Conservation (phyloP, 37 sponge, comb jelly and placozoan genomes). For the Chondrilla cf. caribensis region DNA sequence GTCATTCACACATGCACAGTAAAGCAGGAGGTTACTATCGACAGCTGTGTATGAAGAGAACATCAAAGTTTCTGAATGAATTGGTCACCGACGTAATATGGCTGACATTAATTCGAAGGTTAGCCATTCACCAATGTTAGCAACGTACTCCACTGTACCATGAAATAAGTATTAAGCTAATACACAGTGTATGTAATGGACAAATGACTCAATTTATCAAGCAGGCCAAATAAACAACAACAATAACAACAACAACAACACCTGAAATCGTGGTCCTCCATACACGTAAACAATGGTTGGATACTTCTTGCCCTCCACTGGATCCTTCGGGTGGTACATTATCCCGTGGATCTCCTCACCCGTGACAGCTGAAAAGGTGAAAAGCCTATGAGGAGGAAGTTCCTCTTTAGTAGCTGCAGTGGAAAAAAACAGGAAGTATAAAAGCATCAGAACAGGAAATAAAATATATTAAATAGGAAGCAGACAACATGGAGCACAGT, state of each 20-base stretch:
- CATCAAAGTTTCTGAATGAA: too few relatives aligned
- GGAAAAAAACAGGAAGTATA: background rate
- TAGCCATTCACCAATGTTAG: too few relatives aligned
- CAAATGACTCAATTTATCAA: background rate
- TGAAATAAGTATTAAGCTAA: background rate
- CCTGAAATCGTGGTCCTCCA: slow-evolving; percentile 81
- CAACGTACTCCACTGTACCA: too few relatives aligned
- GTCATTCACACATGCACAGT: too few relatives aligned
- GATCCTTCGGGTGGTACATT: slow-evolving; percentile 28
- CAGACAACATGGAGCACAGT: background rate
- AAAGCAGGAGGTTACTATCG: too few relatives aligned
- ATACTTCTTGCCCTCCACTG: slow-evolving; percentile 42
- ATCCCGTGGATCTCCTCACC: slow-evolving; percentile 65
- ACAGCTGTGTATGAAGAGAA: too few relatives aligned
- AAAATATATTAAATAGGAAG: background rate
- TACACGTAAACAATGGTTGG: slow-evolving; percentile 79
- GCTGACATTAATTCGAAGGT: too few relatives aligned
- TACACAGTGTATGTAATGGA: background rate
- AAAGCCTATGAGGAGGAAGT: background rate
- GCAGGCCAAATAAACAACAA: background rate
- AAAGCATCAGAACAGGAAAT: slow-evolving; percentile 18
- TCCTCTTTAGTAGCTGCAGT: background rate
- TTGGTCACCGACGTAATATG: too few relatives aligned
- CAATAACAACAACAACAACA: background rate
- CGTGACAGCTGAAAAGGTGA: slow-evolving; percentile 1